Evolutionary conservation across 2,888 invertebrate species (phyloP), one percentile per base, ranked within the genome.

Genomic region (Euspilapteryx auroguttella): DNA sequence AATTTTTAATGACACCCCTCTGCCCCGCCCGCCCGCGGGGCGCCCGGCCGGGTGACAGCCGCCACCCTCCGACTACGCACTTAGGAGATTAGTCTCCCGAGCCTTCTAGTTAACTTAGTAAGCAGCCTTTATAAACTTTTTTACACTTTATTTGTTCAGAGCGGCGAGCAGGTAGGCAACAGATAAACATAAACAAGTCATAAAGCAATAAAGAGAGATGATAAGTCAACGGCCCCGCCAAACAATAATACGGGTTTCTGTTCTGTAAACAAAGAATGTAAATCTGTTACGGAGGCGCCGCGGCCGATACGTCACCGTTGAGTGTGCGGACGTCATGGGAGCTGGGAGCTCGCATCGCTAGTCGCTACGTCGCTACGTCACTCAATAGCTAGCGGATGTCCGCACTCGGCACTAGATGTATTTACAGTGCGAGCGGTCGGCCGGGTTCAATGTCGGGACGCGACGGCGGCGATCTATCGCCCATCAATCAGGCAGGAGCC

Each of bases 1-100:
- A 73, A 73, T 69, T 73, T 73, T 73, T 75, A 75, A 75, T 73
- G 69, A 73, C 55, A 46, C 45, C 44, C 47, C 47, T 47, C 38
- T 42, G 39, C 39, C n/a, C n/a, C n/a, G n/a, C n/a, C n/a, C n/a
- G n/a, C n/a, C n/a, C n/a, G n/a, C n/a, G n/a, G n/a, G n/a, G n/a
- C n/a, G n/a, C n/a, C n/a, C n/a, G n/a, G 40, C 29, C 33, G 35
- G 38, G 39, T 42, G 34, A 36, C 32, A 39, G 41, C 41, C 42
- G 37, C 42, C 33, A 36, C 41, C 44, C 40, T 47, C 45, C 30
- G 36, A 30, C 28, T 55, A 65, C 73, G 71, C 73, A 73, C 75
- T 73, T 69, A 71, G 64, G 52, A 73, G 69, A 73, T 75, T 75
- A 73, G 71, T 63, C 71, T 63, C 68, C 47, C 45, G 68, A 63